Evolutionary conservation across 2,888 invertebrate species (phyloP), one percentile per base, ranked within the genome.

Genomic region (Frankliniella intonsa): DNA sequence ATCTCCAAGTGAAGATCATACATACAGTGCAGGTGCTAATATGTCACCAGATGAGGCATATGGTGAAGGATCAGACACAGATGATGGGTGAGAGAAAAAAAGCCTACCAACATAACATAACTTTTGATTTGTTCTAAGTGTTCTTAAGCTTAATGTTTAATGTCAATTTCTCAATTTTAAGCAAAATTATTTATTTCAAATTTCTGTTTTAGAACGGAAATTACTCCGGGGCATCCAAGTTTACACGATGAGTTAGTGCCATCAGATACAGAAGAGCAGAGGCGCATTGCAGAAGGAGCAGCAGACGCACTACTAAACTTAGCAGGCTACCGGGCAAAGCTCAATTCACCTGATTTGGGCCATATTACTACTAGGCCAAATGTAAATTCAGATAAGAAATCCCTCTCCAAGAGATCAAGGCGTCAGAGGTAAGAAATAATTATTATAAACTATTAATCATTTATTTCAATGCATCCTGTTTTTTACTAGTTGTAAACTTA

Each of bases 1-100:
- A 82, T 95, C 94, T 86, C 95, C 96, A 0, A 96, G 95, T 88
- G 95, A 96, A 89, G 97, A 97, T 90, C 97, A 97, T 89, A 96
- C 96, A 82, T 97, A 97, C 89, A 96, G 95, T 86, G 92, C 84
- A 88, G 88, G 84, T 88, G 88, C 84, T 88, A 88, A 85, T 88
- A 88, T 88, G 83, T 90, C 89, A 82, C 89, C 89, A 22, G 91
- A 91, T 87, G 91, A 90, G 84, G 90, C 90, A n/a, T 90, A 90
- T 85, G 91, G 83, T 27, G 86, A 86, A 10, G 86, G 86, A 51
- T 85, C 86, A 10, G 86, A 86, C 81, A 86, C 86, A 84, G 91
- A 91, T 85, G 91, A 91, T 84, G 89, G 89, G 90, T 90, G 84
- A 87, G 86, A 85, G 10, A 38, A 38, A 38, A 38, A 38, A 38